Evolutionary conservation across 1,140 invertebrate genomes (phyloP), one percentile per base, ranked within the genome.

Genomic region (Meloidogyne floridensis): DNA sequence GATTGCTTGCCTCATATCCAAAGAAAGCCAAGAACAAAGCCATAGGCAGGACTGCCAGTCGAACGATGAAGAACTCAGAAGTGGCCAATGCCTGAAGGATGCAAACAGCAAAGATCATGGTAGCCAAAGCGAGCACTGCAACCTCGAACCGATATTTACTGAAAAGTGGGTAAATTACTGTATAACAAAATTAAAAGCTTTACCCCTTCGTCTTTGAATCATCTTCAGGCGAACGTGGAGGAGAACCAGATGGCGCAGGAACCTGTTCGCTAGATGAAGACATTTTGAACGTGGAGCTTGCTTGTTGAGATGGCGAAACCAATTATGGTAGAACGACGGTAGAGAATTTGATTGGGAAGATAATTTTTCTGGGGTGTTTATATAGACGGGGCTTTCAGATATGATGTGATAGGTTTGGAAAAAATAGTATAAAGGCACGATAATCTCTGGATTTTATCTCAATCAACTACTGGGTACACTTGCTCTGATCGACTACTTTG

Each of bases 21-120:
- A 65, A 65, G 59, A 65, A 65, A 65, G 59, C n/a, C n/a, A 65
- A 65, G 15, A 65, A 65, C 59, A 65, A 65, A 65, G 59, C 59
- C n/a, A 65, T 6, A 4, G 59, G 59, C 15, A 65, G 59, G n/a
- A 65, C n/a, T 65, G 3, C 59, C n/a, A 65, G 59, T 6, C 59
- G 59, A 65, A 65, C 59, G 7, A 65, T n/a, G 7, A 65, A 65
- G 59, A 65, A n/a, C 10, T 65, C 59, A 65, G 15, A 65, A n/a
- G 10, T 65, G 3, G 59, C 59, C n/a, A 65, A 65, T 18, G 59
- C 15, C 59, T 65, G 59, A 65, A 65, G 59, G n/a, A 65, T n/a
- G n/a, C 59, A 65, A 65, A 65, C 59, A 65, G 59, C 59, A 65
- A 65, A 65, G 6, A 65, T n/a, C 59, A 65, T 65, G n/a, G 59